phyloP scores from a whole-genome alignment of 2,113 vertebrate species.

The Prionailurus viverrinus region DNA sequence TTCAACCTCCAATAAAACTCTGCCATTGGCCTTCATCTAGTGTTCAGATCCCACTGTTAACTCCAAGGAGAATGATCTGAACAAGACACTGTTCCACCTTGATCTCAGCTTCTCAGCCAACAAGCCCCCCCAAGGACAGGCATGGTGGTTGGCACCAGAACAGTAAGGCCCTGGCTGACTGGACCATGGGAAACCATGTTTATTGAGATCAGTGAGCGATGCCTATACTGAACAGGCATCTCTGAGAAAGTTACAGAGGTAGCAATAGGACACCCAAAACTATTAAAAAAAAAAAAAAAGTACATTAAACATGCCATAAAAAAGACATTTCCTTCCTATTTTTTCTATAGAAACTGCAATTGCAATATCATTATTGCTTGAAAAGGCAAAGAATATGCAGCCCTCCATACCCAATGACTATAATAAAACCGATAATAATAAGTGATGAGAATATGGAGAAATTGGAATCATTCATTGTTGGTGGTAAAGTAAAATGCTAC shows the following conservation, averaged over 20 bases:
- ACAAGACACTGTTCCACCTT: neutral
- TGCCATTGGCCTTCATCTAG: neutral
- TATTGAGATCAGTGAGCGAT: neutral
- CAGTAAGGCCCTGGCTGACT: neutral
- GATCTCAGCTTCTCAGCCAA: neutral
- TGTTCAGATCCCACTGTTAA: neutral
- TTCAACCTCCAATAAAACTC: neutral
- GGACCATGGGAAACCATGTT: neutral
- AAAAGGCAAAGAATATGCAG: neutral
- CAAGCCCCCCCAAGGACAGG: neutral
- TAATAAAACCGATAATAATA: neutral
- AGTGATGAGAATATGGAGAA: neutral
- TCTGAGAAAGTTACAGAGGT: neutral
- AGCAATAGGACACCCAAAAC: neutral
- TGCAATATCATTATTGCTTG: neutral
- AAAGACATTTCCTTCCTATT: neutral
- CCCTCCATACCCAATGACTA: neutral
- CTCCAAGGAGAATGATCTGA: neutral
- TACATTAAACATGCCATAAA: neutral
- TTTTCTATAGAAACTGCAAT: neutral
- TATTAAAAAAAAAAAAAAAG: neutral
- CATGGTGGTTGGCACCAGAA: neutral
- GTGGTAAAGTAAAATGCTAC: neutral
- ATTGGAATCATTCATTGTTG: neutral
- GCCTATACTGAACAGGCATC: neutral